phyloP scores from a whole-genome alignment of 2,797 vertebrate genomes.

The Esox masquinongy region DNA sequence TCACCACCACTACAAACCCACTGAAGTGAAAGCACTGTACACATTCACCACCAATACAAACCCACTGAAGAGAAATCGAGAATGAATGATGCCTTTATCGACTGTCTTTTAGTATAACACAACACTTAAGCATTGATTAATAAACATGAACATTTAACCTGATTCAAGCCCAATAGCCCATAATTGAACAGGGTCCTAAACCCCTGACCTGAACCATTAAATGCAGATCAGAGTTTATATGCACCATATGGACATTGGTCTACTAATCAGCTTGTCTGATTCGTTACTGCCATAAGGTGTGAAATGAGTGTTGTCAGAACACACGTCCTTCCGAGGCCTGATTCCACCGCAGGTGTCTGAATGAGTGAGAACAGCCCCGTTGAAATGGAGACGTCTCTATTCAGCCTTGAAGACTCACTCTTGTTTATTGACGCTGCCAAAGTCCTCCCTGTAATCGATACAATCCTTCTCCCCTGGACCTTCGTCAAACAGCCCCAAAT shows the following conservation, averaged over 20 bases:
- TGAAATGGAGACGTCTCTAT: conserved; percentile 67
- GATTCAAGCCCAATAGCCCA: background rate
- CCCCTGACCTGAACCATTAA: background rate
- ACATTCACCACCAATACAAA: background rate
- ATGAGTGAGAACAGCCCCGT: conserved; percentile 44
- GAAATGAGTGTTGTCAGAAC: background rate
- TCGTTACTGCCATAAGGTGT: background rate
- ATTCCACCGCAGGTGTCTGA: conserved; percentile 56
- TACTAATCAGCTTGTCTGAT: background rate
- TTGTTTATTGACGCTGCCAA: conserved; percentile 75
- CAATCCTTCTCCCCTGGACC: conserved; percentile 64
- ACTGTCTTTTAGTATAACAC: background rate
- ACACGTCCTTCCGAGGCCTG: conserved; percentile 47
- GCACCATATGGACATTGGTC: background rate
- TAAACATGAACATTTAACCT: background rate
- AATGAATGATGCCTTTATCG: background rate
- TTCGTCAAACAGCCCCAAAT: conserved; percentile 66
- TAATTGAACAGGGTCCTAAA: background rate
- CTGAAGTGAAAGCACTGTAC: too few species aligned
- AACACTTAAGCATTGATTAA: background rate
- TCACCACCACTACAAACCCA: background rate
- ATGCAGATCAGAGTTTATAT: background rate
- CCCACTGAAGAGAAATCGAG: background rate
- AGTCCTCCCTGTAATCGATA: conserved; percentile 68
- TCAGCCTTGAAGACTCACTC: conserved; percentile 69